Percentiles rank a stretch among this genome's conserved stretches.
Evolutionary conservation across 2,113 vertebrate genomes (phyloP).

Genomic region (Proterorhinus semilunaris): DNA sequence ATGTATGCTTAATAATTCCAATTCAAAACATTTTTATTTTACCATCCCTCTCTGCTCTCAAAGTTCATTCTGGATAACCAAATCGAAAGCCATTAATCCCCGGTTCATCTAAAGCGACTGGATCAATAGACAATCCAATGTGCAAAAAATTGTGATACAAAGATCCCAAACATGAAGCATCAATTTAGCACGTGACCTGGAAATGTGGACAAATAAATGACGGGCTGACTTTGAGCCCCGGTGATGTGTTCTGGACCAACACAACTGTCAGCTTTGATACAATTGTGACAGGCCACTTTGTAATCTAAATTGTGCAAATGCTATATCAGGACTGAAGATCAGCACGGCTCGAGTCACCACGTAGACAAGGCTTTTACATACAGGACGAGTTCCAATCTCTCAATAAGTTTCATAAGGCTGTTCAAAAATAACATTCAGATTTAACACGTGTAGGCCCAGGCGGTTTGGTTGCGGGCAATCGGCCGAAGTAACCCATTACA

Average conservation of each 20-base stretch:
- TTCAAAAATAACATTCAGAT: conserved; percentile 31
- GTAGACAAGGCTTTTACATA: no score
- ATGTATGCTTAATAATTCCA: background rate
- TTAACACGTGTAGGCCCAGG: conserved; percentile 49
- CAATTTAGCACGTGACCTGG: background rate
- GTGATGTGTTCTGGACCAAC: background rate
- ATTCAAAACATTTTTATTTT: background rate
- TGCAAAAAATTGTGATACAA: background rate
- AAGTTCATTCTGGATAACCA: background rate
- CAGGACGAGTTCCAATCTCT: no score
- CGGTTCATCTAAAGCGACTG: background rate
- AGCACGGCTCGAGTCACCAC: background rate
- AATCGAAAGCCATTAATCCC: background rate
- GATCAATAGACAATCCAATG: background rate
- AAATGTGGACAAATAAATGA: background rate
- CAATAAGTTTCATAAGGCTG: background rate
- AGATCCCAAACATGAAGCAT: background rate
- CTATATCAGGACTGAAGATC: background rate
- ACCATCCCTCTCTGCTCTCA: background rate
- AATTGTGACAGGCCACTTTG: background rate
- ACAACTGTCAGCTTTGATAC: background rate
- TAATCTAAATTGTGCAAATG: background rate
- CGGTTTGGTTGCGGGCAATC: conserved; percentile 46
- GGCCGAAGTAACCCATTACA: conserved; percentile 55
- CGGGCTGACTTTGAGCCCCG: background rate